phyloP scores from a whole-genome alignment of 2,113 vertebrate genomes.

The Abramis brama region DNA sequence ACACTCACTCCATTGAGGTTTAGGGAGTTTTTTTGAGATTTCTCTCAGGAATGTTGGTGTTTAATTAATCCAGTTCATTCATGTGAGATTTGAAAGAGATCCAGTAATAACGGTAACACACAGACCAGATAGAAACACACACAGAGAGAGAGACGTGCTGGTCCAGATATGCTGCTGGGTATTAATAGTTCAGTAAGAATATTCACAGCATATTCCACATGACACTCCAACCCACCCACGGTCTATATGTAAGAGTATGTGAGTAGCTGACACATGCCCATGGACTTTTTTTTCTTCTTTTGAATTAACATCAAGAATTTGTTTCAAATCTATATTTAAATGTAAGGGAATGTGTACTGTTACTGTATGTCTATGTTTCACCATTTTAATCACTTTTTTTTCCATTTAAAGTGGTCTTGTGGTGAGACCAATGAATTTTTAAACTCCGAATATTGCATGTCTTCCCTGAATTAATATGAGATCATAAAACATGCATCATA shows the following conservation, averaged over 20 bases:
- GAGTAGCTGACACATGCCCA: neutral
- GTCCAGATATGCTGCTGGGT: conserved; percentile 33
- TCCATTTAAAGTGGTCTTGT: neutral
- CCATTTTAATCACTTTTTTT: neutral
- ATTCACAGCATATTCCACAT: conserved; percentile 27
- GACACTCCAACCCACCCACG: conserved; percentile 27
- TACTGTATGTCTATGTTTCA: neutral
- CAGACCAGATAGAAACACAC: conserved; percentile 1
- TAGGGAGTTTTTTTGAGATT: neutral
- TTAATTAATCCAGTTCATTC: conserved; percentile 44
- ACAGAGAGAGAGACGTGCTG: neutral
- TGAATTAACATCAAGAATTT: neutral
- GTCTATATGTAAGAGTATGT: conserved; percentile 25
- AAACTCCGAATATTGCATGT: neutral
- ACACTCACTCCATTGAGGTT: neutral
- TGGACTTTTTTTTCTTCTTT: neutral
- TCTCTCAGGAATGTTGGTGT: conserved; percentile 28
- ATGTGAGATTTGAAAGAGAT: conserved; percentile 35
- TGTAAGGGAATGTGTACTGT: neutral
- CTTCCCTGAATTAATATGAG: neutral
- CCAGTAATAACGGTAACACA: conserved; percentile 35
- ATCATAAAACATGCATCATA: conserved; percentile 10
- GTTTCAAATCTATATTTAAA: neutral
- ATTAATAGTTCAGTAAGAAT: conserved; percentile 45
- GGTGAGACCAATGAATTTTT: conserved; percentile 8